Conservation (phyloP, 2,797 vertebrate genomes). For the Echeneis naucrates region DNA sequence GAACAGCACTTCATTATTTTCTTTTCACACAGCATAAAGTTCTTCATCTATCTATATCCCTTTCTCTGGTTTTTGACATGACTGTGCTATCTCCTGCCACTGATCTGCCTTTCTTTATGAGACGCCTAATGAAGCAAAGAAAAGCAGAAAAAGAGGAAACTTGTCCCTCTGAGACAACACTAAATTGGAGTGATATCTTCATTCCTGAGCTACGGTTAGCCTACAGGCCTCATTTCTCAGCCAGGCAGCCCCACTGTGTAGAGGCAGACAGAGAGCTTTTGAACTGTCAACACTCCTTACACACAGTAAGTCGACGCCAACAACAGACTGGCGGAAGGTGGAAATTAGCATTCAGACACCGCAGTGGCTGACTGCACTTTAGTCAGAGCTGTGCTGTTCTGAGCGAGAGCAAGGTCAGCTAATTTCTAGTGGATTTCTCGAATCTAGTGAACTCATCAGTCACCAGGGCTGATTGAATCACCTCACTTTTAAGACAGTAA, state of each 20-base stretch:
- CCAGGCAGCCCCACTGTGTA: constrained; percentile 31
- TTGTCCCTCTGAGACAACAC: constrained; percentile 64
- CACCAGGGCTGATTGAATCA: constrained; percentile 67
- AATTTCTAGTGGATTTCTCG: constrained; percentile 68
- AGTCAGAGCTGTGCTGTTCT: constrained; percentile 27
- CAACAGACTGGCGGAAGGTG: constrained; percentile 16
- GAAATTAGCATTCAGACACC: constrained; percentile 70
- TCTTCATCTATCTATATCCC: constrained; percentile 50
- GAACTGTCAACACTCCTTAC: constrained; percentile 58
- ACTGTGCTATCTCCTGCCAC: constrained; percentile 60
- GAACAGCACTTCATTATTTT: constrained; percentile 35
- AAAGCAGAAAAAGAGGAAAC: constrained; percentile 66
- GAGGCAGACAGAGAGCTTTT: constrained; percentile 57
- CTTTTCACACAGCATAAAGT: constrained; percentile 57
- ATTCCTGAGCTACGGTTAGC: constrained; percentile 46
- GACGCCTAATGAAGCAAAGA: constrained; percentile 73
- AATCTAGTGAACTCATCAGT: constrained; percentile 71
- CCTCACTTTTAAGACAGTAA: constrained; percentile 48
- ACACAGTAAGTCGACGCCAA: constrained; percentile 24
- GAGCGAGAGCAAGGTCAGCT: constrained; percentile 65
- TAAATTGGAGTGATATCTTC: constrained; percentile 77
- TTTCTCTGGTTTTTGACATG: constrained; percentile 35
- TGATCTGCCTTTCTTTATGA: constrained; percentile 76
- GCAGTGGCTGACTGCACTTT: constrained; percentile 44
- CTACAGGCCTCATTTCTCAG: constrained; percentile 59